A percentile compares a stretch with the other conserved stretches of the same genome.
phyloP scores from a whole-genome alignment of 2,888 invertebrate species.

The Lochmaea crataegi region DNA sequence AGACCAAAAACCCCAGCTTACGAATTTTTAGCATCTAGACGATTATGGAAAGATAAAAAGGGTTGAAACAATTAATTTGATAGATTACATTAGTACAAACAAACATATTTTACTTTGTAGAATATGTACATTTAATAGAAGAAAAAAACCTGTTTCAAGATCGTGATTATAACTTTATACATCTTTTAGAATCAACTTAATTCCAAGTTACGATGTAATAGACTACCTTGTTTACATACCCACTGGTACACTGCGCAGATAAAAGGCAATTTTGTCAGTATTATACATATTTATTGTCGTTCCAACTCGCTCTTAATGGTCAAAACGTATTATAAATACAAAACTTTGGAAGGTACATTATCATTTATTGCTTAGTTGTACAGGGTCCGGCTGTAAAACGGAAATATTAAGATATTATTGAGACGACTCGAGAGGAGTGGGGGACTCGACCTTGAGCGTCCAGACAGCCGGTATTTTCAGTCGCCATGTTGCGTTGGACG shows the following conservation, averaged over 20 bases:
- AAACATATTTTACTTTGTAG: too few relatives aligned
- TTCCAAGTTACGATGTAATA: not conserved
- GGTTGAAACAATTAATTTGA: too few relatives aligned
- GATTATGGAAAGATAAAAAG: too few relatives aligned
- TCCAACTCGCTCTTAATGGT: not conserved
- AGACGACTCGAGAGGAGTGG: too few relatives aligned
- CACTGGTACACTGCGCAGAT: not conserved
- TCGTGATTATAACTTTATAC: not conserved
- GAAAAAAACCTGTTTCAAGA: not conserved
- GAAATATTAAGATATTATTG: too few relatives aligned
- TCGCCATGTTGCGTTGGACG: too few relatives aligned
- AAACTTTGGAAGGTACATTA: not conserved
- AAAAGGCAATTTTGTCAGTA: not conserved
- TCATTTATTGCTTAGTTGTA: not conserved
- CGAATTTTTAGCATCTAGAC: too few relatives aligned
- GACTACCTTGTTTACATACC: not conserved
- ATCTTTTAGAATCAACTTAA: not conserved
- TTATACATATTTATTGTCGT: not conserved
- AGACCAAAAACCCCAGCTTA: too few relatives aligned
- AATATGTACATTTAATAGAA: not conserved
- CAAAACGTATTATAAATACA: not conserved
- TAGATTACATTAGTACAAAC: too few relatives aligned
- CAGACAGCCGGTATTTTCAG: too few relatives aligned
- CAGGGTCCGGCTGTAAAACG: too few relatives aligned
- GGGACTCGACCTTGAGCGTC: too few relatives aligned